Conservation (phyloP, 2,888 invertebrate species). For the Ernsta delagoae region DNA sequence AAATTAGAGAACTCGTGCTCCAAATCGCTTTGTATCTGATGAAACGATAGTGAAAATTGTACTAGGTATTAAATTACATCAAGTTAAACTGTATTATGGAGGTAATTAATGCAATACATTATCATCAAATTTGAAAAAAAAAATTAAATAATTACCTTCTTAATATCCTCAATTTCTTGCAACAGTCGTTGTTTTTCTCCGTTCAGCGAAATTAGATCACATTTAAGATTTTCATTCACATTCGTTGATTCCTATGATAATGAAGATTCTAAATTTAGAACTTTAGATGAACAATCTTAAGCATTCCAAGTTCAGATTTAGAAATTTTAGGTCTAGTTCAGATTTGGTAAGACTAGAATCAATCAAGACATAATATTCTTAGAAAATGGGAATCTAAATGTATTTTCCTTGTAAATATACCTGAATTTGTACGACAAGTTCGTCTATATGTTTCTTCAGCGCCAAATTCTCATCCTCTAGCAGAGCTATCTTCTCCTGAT, state of each 20-base stretch:
- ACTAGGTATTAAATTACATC: too few relatives aligned
- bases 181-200: constrained; percentile 42
- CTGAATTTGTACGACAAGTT: constrained; percentile 42
- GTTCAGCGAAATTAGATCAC: constrained; percentile 37
- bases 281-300: background rate
- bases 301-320: background rate
- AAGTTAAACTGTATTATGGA: too few relatives aligned
- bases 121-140: too few relatives aligned
- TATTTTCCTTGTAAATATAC: constrained; percentile 33
- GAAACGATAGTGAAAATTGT: background rate
- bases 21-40: constrained; percentile 44
- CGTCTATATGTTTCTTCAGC: constrained; percentile 28
- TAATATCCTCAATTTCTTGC: constrained; percentile 40
- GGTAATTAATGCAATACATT: too few relatives aligned
- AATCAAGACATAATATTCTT: background rate
- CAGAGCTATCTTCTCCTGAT: constrained; percentile 49
- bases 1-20: constrained; percentile 44
- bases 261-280: too few relatives aligned
- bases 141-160: constrained; percentile 41
- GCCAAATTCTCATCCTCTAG: constrained; percentile 45
- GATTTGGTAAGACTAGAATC: background rate
- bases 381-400: background rate
- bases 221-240: constrained; percentile 40
- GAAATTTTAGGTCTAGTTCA: background rate
- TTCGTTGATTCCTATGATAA: constrained; percentile 41